Conservation (phyloP, 2,888 invertebrate species). For the Noctua janthina region DNA sequence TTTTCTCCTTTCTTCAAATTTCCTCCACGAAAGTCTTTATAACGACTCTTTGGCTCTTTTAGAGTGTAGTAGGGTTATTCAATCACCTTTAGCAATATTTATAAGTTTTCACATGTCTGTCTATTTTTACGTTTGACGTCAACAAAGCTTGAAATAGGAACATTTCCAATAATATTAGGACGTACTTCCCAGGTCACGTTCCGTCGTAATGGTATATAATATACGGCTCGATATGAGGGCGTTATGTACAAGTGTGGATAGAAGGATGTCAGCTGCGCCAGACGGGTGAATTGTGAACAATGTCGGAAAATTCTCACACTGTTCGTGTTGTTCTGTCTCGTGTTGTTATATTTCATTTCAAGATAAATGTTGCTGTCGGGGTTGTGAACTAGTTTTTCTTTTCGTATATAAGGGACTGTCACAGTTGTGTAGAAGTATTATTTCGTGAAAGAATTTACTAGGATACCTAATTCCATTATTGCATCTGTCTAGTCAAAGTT, state of each 20-base stretch:
- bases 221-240: constrained; percentile 9
- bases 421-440: not conserved
- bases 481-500: not conserved
- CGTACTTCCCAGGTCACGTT: constrained; percentile 10
- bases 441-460: not conserved
- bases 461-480: not conserved
- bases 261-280: constrained; percentile 39
- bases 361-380: constrained; percentile 12
- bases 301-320: constrained; percentile 15
- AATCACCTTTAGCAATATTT: constrained; percentile 9
- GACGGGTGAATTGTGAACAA: constrained; percentile 22
- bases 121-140: constrained; percentile 45
- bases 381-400: not conserved
- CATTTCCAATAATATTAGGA: constrained; percentile 32
- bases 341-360: constrained; percentile 16
- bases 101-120: constrained; percentile 4
- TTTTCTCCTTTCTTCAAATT: not conserved
- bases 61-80: not conserved
- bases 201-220: constrained; percentile 13
- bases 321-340: too few relatives aligned
- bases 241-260: constrained; percentile 22
- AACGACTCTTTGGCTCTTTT: not conserved
- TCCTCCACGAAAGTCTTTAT: not conserved
- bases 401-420: not conserved
- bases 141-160: constrained; percentile 40